Evolutionary conservation across 2,113 vertebrate genomes (phyloP).

Genomic region (Corythoichthys intestinalis): DNA sequence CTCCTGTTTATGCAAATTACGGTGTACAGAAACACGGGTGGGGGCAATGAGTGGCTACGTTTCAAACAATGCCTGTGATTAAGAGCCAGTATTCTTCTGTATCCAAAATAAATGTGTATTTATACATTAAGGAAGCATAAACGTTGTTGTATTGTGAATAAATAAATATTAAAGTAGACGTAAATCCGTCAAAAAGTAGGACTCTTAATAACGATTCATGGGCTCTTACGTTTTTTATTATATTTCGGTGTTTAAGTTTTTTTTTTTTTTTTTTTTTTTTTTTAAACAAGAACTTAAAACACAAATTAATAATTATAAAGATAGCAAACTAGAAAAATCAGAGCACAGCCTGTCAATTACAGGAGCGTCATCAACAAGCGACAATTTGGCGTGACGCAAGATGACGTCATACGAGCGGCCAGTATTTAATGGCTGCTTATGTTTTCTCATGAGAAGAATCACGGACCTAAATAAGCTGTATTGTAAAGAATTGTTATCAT

Average conservation of each 20-base stretch:
- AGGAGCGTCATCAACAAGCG: constrained; percentile 2
- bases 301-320: not conserved
- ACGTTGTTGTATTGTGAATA: not conserved
- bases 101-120: constrained; percentile 11
- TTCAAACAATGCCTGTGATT: constrained; percentile 38
- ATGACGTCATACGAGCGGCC: not conserved
- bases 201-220: too few species aligned
- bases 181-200: too few species aligned
- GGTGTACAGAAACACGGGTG: constrained; percentile 56
- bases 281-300: not conserved
- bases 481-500: not conserved
- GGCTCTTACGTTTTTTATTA: not conserved
- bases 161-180: too few species aligned
- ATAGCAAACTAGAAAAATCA: not conserved
- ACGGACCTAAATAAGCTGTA: not conserved
- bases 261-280: not conserved
- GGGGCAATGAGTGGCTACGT: constrained; percentile 58
- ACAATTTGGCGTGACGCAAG: not conserved
- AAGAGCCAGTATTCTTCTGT: constrained; percentile 20
- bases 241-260: not conserved
- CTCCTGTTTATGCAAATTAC: constrained; percentile 94
- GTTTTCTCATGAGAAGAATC: too few species aligned
- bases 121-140: not conserved
- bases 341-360: not conserved
- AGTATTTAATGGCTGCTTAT: not conserved